A percentile compares a stretch with the other conserved stretches of the same genome.
Conservation (phyloP, 2,888 invertebrate genomes). For the Ceraclea dissimilis region DNA sequence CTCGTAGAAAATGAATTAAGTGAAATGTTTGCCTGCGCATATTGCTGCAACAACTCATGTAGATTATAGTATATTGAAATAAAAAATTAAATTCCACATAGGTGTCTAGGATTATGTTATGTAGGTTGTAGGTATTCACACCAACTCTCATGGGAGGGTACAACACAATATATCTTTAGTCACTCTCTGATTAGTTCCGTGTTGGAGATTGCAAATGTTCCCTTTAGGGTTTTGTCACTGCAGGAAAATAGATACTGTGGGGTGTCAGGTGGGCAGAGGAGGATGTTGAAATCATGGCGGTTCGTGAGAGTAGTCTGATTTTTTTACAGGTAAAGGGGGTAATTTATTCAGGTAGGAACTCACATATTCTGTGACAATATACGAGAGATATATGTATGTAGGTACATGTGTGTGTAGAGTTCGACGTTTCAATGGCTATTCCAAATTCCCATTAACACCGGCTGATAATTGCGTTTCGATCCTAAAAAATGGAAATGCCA, state of each 20-base stretch:
- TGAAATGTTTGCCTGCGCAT: no score
- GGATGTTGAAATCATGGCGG: not conserved
- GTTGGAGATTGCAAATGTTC: constrained; percentile 4
- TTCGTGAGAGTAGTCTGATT: constrained; percentile 4
- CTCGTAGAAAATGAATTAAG: no score
- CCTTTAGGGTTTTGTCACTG: not conserved
- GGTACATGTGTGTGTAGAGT: constrained; percentile 24
- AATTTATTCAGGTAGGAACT: constrained; percentile 25
- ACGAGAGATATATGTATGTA: no score
- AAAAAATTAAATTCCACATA: no score
- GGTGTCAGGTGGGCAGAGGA: not conserved
- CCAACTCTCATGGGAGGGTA: not conserved
- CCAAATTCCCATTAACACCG: not conserved
- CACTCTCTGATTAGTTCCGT: constrained; percentile 4
- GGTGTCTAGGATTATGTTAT: no score
- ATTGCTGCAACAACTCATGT: no score
- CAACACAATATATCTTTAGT: not conserved
- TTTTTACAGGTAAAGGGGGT: constrained; percentile 23
- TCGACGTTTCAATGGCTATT: constrained; percentile 19
- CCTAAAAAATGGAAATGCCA: not conserved
- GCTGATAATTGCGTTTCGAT: constrained; percentile 9
- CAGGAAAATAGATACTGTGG: not conserved
- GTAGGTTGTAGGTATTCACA: no score
- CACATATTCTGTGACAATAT: constrained; percentile 24
- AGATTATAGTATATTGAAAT: no score